These are phyloP conservation scores for Megamerina dolium DNA, from an alignment of 2,888 invertebrate genomes.

Conservation along the genomic window DNA sequence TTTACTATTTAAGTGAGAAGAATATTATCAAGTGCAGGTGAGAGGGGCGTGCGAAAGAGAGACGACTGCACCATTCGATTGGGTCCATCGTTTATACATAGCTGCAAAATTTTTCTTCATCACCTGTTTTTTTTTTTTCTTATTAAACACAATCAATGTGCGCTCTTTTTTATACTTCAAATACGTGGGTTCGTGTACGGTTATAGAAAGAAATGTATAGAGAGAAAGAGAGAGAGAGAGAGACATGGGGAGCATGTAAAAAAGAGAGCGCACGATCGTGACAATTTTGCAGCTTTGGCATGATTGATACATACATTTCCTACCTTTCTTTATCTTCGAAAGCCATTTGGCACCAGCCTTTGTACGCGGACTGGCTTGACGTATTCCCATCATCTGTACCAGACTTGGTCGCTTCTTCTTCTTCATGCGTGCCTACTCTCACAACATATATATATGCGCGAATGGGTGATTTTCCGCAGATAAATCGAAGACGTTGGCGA, in stretches of 20 bases:
- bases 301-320: constrained; percentile 58
- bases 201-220: neutral
- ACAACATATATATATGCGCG: constrained; percentile 6
- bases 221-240: constrained; percentile 2
- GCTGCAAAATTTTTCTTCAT: constrained; percentile 37
- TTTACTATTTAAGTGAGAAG: neutral
- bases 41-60: too few relatives aligned
- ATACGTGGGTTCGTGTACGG: neutral
- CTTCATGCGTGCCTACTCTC: constrained; percentile 54
- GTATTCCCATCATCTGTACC: constrained; percentile 74
- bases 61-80: too few relatives aligned
- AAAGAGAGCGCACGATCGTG: constrained; percentile 6
- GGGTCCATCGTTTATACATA: constrained; percentile 24
- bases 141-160: too few relatives aligned
- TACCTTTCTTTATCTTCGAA: constrained; percentile 79
- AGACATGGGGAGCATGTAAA: too few relatives aligned
- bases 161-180: too few relatives aligned
- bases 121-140: too few relatives aligned
- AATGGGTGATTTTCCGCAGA: constrained; percentile 6
- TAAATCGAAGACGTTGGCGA: constrained; percentile 15
- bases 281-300: constrained; percentile 24
- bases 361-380: constrained; percentile 72
- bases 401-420: constrained; percentile 76
- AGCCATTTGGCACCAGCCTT: constrained; percentile 87
- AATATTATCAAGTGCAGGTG: too few relatives aligned